phyloP scores from a whole-genome alignment of 2,888 invertebrate genomes.

The Diarsia mendica region DNA sequence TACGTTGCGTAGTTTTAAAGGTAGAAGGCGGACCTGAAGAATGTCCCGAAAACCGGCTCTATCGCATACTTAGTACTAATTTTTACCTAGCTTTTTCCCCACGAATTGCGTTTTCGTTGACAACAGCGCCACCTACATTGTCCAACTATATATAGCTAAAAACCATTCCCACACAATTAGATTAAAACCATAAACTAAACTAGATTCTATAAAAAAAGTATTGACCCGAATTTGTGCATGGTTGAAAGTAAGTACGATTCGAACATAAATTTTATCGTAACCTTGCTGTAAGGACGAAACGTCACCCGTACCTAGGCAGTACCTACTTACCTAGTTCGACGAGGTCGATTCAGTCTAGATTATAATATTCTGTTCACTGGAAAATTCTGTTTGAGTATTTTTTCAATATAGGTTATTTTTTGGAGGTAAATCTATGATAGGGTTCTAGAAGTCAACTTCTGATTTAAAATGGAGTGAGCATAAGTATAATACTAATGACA shows the following conservation, averaged over 20 bases:
- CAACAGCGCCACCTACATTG: neutral
- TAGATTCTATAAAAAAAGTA: neutral
- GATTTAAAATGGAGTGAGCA: too few species aligned
- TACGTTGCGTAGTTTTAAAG: too few species aligned
- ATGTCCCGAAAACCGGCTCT: too few species aligned
- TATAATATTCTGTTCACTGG: conserved; percentile 37
- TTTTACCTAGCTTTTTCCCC: neutral
- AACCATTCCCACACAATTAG: too few species aligned
- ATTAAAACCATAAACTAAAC: neutral
- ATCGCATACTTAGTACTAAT: too few species aligned
- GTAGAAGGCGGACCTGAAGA: too few species aligned
- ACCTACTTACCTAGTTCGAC: conserved; percentile 57
- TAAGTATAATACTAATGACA: neutral
- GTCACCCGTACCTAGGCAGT: conserved; percentile 45
- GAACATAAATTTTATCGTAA: conserved; percentile 45
- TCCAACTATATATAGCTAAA: too few species aligned
- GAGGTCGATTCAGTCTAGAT: conserved; percentile 58
- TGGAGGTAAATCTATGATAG: neutral
- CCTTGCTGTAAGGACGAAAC: conserved; percentile 64
- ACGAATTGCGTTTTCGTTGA: neutral
- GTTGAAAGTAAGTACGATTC: conserved; percentile 30
- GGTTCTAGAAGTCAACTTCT: neutral
- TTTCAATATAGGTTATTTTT: neutral
- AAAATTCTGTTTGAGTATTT: conserved; percentile 23
- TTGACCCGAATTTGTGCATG: conserved; percentile 24